phyloP scores from a whole-genome alignment of 2,888 invertebrate species.

The Callimorpha dominula region DNA sequence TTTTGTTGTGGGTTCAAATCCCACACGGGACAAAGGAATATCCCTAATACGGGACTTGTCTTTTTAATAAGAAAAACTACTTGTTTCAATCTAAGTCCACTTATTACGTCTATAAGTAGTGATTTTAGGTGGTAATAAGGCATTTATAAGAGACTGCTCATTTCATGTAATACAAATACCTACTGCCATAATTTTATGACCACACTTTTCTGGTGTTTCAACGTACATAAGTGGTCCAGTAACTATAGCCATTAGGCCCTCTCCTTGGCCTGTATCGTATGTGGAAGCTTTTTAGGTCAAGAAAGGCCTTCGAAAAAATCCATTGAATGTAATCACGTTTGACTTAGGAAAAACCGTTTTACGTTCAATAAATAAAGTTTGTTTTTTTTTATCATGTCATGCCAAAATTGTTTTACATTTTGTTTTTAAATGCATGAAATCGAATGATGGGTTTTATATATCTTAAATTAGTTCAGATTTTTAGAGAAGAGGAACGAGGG shows the following conservation, averaged over 20 bases:
- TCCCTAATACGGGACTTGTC: no score
- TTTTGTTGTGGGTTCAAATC: no score
- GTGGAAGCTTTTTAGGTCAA: constrained; percentile 48
- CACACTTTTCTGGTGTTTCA: constrained; percentile 15
- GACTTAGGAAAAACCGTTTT: constrained; percentile 20
- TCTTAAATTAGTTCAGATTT: no score
- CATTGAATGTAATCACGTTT: constrained; percentile 33
- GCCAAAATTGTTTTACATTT: no score
- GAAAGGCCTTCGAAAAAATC: constrained; percentile 37
- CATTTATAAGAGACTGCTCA: not conserved
- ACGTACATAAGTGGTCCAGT: constrained; percentile 27
- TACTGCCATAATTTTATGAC: constrained; percentile 27
- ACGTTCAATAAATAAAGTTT: no score
- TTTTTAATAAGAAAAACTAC: not conserved
- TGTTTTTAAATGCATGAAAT: no score
- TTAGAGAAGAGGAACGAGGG: no score
- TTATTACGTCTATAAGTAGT: not conserved
- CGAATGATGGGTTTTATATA: no score
- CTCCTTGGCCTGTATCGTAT: constrained; percentile 42
- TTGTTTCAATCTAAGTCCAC: not conserved
- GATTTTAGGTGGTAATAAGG: not conserved
- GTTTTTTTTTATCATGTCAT: no score
- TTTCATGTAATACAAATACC: not conserved
- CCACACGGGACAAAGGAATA: no score
- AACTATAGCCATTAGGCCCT: constrained; percentile 46